Conservation (phyloP, 2,888 invertebrate genomes). For the Emesis russula region DNA sequence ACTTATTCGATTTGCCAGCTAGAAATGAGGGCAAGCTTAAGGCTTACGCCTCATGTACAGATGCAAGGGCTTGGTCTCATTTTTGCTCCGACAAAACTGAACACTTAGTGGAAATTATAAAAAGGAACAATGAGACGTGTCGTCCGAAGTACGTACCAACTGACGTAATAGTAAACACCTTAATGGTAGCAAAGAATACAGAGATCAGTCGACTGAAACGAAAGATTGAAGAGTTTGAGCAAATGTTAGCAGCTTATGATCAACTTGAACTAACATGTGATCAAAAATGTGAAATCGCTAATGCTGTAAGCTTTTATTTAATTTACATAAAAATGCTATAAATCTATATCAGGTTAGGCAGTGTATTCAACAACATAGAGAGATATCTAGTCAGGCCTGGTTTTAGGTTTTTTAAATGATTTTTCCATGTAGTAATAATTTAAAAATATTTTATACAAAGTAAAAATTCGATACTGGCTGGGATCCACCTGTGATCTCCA, state of each 20-base stretch:
- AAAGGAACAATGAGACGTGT: constrained; percentile 93
- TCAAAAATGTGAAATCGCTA: constrained; percentile 94
- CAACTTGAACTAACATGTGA: constrained; percentile 93
- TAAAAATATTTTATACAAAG: too few species aligned
- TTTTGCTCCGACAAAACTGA: constrained; percentile 95
- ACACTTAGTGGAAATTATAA: constrained; percentile 95
- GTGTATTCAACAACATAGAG: too few species aligned
- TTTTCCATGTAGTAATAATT: too few species aligned
- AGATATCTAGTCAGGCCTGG: too few species aligned
- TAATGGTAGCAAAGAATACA: constrained; percentile 94
- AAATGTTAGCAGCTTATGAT: constrained; percentile 93
- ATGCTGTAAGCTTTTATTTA: constrained; percentile 91
- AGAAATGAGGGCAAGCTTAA: constrained; percentile 96
- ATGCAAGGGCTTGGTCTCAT: constrained; percentile 96
- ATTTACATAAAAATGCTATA: too few species aligned
- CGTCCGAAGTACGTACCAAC: constrained; percentile 93
- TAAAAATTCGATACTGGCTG: too few species aligned
- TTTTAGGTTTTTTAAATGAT: too few species aligned
- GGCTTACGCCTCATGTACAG: constrained; percentile 95
- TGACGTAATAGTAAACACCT: constrained; percentile 93
- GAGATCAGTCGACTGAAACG: constrained; percentile 94
- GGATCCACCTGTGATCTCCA: too few species aligned
- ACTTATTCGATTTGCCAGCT: constrained; percentile 93
- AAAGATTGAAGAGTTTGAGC: constrained; percentile 94
- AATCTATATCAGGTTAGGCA: too few species aligned